Conservation (phyloP, 2,888 invertebrate genomes). For the Allacma fusca region DNA sequence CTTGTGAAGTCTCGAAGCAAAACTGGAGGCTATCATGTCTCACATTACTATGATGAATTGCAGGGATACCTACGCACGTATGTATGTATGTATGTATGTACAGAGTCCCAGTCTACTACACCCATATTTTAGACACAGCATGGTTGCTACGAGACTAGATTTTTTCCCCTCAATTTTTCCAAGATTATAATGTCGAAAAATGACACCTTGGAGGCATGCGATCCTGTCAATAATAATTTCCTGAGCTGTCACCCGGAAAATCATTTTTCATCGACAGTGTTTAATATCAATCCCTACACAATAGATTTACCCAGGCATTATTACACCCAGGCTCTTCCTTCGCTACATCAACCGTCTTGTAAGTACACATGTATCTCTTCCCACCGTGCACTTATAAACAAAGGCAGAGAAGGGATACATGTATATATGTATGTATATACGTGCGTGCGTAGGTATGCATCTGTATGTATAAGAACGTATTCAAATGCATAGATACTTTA, state of each 20-base stretch:
- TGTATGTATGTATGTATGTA: background rate
- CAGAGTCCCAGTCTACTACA: background rate
- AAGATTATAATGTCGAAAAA: conserved; percentile 26
- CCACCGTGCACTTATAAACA: no score
- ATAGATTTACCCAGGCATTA: conserved; percentile 6
- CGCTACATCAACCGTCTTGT: no score
- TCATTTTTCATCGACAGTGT: conserved; percentile 28
- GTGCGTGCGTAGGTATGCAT: background rate
- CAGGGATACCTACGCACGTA: background rate
- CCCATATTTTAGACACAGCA: background rate
- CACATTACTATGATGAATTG: background rate
- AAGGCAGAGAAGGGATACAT: no score
- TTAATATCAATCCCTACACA: conserved; percentile 20
- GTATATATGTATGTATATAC: background rate
- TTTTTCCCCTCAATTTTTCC: background rate
- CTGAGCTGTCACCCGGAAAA: conserved; percentile 23
- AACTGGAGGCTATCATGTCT: background rate
- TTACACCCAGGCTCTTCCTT: background rate
- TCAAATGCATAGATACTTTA: no score
- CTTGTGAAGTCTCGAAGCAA: background rate
- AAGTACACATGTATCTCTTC: no score
- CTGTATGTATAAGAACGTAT: no score
- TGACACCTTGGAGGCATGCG: conserved; percentile 27
- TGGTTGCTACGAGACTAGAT: background rate
- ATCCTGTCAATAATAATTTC: conserved; percentile 30